Percentiles rank a stretch among this genome's conserved stretches.
phyloP scores from a whole-genome alignment of 2,888 invertebrate species.

The Lasioglossum villosulum region DNA sequence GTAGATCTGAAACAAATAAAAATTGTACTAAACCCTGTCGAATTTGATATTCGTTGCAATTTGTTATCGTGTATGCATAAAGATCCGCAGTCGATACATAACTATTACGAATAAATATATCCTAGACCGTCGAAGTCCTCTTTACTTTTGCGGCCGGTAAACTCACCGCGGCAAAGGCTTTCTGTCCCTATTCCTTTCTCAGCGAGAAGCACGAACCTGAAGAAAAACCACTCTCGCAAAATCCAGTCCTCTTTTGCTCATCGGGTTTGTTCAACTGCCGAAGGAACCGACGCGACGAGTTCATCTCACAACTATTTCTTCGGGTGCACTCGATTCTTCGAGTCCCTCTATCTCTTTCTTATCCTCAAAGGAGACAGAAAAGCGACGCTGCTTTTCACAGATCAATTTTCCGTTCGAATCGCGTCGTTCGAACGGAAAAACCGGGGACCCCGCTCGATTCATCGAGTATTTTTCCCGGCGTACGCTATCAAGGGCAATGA shows the following conservation, averaged over 20 bases:
- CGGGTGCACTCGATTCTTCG: conserved; percentile 4
- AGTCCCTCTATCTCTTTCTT: neutral
- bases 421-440: conserved; percentile 28
- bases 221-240: neutral
- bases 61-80: no score
- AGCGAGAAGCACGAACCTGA: neutral
- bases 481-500: neutral
- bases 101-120: neutral
- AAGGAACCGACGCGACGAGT: neutral
- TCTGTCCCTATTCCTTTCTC: neutral
- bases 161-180: neutral
- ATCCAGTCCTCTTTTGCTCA: neutral
- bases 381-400: neutral
- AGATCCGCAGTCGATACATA: no score
- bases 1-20: no score
- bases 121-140: neutral
- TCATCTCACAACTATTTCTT: conserved; percentile 4
- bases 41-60: no score
- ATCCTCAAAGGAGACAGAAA: neutral
- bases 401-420: conserved; percentile 32
- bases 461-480: conserved; percentile 3
- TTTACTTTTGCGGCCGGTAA: neutral
- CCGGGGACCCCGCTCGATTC: conserved; percentile 17
- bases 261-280: conserved; percentile 1
- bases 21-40: no score